Evolutionary conservation across 1,140 invertebrate species (phyloP), one percentile per base, ranked within the genome.

Genomic region (Aphidius gifuensis): DNA sequence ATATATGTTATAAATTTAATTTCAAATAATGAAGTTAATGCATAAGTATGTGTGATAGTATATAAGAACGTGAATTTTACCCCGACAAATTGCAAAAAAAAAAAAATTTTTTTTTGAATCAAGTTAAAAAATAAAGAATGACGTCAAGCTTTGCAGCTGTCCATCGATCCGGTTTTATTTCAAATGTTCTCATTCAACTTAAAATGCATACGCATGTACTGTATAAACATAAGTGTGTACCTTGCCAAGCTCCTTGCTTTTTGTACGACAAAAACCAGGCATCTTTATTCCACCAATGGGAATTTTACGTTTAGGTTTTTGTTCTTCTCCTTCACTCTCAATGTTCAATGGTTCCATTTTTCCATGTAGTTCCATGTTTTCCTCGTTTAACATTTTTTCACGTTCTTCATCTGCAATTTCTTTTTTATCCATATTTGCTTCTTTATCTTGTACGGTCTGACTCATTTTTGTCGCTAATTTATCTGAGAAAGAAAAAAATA

Each of bases 251-350:
- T 89, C 87, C 71, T 88, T 89, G 66, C 89, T 90, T 70, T 88
- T 88, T 66, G 86, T 89, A 64, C 87, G 86, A 60, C 88, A 91
- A 70, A 92, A 90, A 40, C 90, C 90, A 5, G 90, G 90, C 85
- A 92, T 88, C 81, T 91, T 90, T 53, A 92, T 90, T 9, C 89
- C 90, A 43, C 90, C 90, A 66, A 91, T 92, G 4, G 90, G 90
- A 69, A 91, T 91, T 74, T 90, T 91, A 66, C 74, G 81, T 72
- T 88, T 90, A 7, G 88, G 88, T 69, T 90, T 90, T 2, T 82
- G 83, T 56, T 83, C 83, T 38, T 85, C 82, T 68, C 61, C n/a
- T 8, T 42, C 39, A 80, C 70, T 49, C 72, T 68, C 63, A 74
- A 69, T 32, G 72, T 38, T 55, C 40, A 40, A 42, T 3, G 53